phyloP scores from a whole-genome alignment of 2,797 vertebrate species.

The Hydrocynus forskahlii region DNA sequence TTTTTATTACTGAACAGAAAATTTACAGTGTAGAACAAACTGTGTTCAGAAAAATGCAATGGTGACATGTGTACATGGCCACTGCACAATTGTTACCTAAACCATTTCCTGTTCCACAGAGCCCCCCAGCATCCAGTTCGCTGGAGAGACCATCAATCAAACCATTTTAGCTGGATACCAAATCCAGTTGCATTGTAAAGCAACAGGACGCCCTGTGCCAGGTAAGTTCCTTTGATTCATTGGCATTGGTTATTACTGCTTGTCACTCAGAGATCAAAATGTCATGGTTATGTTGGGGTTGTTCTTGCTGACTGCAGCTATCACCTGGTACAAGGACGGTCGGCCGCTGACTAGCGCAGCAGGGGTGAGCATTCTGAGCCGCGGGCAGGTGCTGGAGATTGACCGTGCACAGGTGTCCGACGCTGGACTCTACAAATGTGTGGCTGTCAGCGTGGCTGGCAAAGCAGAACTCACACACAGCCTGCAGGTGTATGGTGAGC shows the following conservation, averaged over 20 bases:
- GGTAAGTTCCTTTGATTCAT: constrained; percentile 70
- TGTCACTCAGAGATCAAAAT: neutral
- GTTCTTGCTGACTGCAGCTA: constrained; percentile 70
- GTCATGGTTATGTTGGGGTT: neutral
- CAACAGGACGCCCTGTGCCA: constrained; percentile 87
- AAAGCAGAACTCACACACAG: constrained; percentile 82
- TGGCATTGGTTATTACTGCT: neutral
- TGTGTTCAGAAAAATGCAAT: no score
- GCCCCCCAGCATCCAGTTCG: constrained; percentile 84
- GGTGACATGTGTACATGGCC: no score
- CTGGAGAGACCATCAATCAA: constrained; percentile 86
- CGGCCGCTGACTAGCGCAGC: constrained; percentile 74
- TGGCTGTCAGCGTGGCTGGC: constrained; percentile 89
- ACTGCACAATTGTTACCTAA: neutral
- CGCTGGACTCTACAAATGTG: constrained; percentile 88
- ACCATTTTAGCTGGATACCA: constrained; percentile 87
- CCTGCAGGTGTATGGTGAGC: constrained; percentile 91
- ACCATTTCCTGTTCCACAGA: constrained; percentile 73
- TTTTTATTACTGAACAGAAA: neutral
- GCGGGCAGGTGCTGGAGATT: constrained; percentile 84
- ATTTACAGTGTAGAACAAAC: neutral
- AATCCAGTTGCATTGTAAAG: constrained; percentile 88
- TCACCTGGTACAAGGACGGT: constrained; percentile 92
- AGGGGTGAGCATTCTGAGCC: constrained; percentile 76
- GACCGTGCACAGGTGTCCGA: constrained; percentile 86